These are phyloP conservation scores for Colaptes auratus DNA, from an alignment of 2,113 vertebrate genomes.

Conservation along the genomic window DNA sequence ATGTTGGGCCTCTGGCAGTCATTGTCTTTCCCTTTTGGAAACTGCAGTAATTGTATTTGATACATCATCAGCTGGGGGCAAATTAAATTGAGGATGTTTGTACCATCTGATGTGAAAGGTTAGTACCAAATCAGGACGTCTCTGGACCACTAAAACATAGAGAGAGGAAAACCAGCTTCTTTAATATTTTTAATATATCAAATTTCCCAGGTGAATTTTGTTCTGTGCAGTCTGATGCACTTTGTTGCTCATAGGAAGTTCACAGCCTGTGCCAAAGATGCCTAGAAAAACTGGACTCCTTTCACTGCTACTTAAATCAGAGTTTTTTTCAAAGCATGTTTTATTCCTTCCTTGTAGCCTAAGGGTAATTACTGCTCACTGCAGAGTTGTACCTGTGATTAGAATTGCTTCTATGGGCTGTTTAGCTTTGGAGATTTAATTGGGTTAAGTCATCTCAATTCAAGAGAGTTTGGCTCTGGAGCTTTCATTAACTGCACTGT, in stretches of 20 bases:
- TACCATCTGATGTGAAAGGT: slow-evolving; percentile 43
- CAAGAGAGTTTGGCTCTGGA: not conserved
- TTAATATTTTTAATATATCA: not conserved
- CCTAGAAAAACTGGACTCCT: not conserved
- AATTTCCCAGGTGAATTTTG: not conserved
- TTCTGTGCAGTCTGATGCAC: not conserved
- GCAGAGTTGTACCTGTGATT: not conserved
- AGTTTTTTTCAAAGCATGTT: not conserved
- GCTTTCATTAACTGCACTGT: not conserved
- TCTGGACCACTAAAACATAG: slow-evolving; percentile 16
- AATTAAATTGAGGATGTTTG: slow-evolving; percentile 59
- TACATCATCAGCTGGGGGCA: not conserved
- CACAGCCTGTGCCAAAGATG: not conserved
- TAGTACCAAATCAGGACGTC: not conserved
- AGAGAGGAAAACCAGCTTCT: not conserved
- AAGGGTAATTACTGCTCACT: not conserved
- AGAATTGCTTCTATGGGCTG: not conserved
- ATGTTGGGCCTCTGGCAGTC: slow-evolving; percentile 30
- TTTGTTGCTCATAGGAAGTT: not conserved
- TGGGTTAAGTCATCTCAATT: not conserved
- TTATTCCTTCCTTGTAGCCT: not conserved
- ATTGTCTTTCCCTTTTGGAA: slow-evolving; percentile 41
- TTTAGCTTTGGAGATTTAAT: not conserved
- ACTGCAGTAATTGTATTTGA: slow-evolving; percentile 19
- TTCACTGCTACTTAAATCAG: not conserved